Evolutionary conservation across 2,797 vertebrate genomes (phyloP).

Genomic region (Sebastes wilsoni): DNA sequence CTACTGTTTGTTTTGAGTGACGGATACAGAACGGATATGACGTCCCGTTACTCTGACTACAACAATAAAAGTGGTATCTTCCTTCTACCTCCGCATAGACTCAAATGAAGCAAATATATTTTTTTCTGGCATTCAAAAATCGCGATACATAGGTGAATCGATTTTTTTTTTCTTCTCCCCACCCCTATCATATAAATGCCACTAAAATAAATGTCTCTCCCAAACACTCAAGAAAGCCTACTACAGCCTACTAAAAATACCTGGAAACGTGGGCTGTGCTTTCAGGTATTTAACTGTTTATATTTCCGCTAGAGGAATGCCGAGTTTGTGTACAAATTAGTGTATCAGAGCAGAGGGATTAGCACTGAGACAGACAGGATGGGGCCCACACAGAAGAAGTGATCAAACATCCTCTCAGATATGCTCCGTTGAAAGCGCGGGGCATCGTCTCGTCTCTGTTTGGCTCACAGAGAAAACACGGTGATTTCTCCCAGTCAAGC

Average conservation of each 20-base stretch:
- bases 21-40: no score
- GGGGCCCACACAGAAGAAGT: conserved; percentile 58
- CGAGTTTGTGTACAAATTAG: conserved; percentile 58
- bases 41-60: no score
- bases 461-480: conserved; percentile 32
- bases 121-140: no score
- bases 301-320: conserved; percentile 42
- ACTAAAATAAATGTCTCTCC: not conserved
- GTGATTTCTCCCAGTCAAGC: conserved; percentile 37
- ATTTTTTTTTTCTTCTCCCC: no score
- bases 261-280: not conserved
- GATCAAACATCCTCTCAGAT: conserved; percentile 65
- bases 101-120: no score
- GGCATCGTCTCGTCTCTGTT: conserved; percentile 42
- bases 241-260: conserved; percentile 19
- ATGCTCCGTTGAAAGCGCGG: conserved; percentile 37
- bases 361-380: conserved; percentile 73
- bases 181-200: no score
- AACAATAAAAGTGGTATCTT: no score
- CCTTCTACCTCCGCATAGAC: no score
- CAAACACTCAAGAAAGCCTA: not conserved
- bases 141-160: no score
- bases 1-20: no score
- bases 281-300: conserved; percentile 50
- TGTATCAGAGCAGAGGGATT: conserved; percentile 73